These are phyloP conservation scores for Trididemnum clinides DNA, from an alignment of 23 tunicate genomes.

Conservation along the genomic window DNA sequence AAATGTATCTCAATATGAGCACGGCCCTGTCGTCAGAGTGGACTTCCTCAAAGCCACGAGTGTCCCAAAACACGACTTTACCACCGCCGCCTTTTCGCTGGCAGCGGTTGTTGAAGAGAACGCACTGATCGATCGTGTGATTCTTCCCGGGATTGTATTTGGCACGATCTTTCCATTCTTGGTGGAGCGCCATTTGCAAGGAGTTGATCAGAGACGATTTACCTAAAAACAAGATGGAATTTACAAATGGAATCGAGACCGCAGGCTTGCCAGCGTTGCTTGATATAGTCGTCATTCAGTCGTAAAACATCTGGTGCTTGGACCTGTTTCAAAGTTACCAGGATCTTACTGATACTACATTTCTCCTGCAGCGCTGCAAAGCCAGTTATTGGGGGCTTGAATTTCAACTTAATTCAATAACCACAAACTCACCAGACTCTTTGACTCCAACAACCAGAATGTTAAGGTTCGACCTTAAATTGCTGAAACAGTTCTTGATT, in stretches of 20 bases:
- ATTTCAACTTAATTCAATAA: too few species aligned
- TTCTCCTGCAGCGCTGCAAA: too few species aligned
- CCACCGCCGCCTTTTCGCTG: slow-evolving; percentile 40
- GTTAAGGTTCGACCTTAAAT: slow-evolving; percentile 79
- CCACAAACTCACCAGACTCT: slow-evolving; percentile 69
- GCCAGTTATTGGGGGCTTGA: too few species aligned
- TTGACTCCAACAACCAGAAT: slow-evolving; percentile 77
- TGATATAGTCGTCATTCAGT: not conserved
- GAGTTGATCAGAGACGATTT: slow-evolving; percentile 96
- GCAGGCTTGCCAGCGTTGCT: not conserved
- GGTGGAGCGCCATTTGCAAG: slow-evolving; percentile 92
- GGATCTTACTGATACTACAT: too few species aligned
- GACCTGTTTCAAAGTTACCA: too few species aligned
- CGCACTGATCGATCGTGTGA: slow-evolving; percentile 91
- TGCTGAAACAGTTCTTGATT: slow-evolving; percentile 69
- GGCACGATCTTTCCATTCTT: slow-evolving; percentile 95
- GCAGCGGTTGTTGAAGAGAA: slow-evolving; percentile 73
- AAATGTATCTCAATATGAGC: slow-evolving; percentile 86
- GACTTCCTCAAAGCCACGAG: slow-evolving; percentile 95
- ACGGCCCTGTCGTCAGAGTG: slow-evolving; percentile 90
- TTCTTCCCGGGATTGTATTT: slow-evolving; percentile 92
- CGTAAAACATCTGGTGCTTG: too few species aligned
- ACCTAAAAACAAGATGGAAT: slow-evolving; percentile 46
- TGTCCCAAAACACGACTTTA: slow-evolving; percentile 96
- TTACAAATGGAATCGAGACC: not conserved